Percentiles rank a stretch among this genome's conserved stretches.
phyloP scores from a whole-genome alignment of 2,113 vertebrate species.

The Lucifuga dentata region DNA sequence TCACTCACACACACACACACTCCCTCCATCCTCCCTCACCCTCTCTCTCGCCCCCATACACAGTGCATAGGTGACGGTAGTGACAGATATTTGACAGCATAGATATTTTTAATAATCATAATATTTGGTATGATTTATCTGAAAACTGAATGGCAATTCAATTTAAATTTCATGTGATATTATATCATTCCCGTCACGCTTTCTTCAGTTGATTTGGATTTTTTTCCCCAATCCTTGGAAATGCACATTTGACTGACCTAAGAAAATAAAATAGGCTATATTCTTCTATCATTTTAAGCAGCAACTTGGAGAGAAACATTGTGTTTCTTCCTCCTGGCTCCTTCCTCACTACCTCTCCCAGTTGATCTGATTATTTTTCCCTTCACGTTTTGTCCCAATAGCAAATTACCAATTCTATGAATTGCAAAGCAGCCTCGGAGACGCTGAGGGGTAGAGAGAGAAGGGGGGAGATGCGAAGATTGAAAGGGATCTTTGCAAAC shows the following conservation, averaged over 20 bases:
- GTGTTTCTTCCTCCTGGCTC: conserved; percentile 78
- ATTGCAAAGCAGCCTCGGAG: conserved; percentile 91
- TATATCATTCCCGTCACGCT: conserved; percentile 11
- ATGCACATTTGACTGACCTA: conserved; percentile 39
- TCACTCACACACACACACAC: not conserved
- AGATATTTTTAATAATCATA: conserved; percentile 43
- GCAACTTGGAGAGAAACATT: conserved; percentile 77
- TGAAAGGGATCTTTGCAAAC: conserved; percentile 91
- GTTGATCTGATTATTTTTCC: conserved; percentile 92
- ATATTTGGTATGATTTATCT: conserved; percentile 34
- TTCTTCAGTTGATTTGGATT: conserved; percentile 4
- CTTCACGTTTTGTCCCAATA: conserved; percentile 92
- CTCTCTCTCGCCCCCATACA: not conserved
- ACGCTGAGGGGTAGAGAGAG: conserved; percentile 85
- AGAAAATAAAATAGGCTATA: conserved; percentile 24
- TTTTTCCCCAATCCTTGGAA: conserved; percentile 11
- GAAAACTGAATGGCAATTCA: conserved; percentile 1
- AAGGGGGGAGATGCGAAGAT: conserved; percentile 82
- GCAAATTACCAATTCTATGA: conserved; percentile 94
- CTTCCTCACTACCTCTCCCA: conserved; percentile 80
- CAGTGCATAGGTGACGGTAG: conserved; percentile 49
- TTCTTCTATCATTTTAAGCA: conserved; percentile 71
- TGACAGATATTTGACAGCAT: conserved; percentile 28
- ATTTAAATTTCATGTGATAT: conserved; percentile 17
- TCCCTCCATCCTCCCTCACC: not conserved